Conservation (phyloP, 2,888 invertebrate genomes). For the Diadegma fenestrale region DNA sequence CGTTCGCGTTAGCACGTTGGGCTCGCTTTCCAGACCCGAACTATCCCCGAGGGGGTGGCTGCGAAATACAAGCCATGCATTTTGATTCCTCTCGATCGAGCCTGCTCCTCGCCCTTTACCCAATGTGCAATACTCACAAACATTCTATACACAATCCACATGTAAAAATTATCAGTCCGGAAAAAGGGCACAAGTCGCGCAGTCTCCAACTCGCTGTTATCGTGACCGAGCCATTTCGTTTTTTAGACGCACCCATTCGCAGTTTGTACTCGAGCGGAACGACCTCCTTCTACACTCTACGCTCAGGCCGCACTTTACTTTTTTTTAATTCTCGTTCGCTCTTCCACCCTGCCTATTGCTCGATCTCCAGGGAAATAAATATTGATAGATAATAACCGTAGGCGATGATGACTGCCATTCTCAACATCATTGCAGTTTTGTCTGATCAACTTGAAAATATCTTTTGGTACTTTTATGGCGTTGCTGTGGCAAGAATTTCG, state of each 20-base stretch:
- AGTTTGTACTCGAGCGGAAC: constrained; percentile 11
- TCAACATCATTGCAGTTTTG: constrained; percentile 48
- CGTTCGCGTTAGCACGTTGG: constrained; percentile 32
- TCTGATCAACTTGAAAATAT: neutral
- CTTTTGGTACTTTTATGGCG: neutral
- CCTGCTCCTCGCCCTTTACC: neutral
- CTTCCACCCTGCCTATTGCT: neutral
- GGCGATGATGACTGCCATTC: constrained; percentile 47
- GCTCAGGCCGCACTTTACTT: constrained; percentile 18
- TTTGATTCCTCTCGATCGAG: constrained; percentile 57
- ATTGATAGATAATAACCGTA: constrained; percentile 45
- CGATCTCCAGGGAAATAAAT: constrained; percentile 58
- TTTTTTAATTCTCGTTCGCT: neutral
- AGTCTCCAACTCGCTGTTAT: neutral
- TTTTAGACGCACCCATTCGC: neutral
- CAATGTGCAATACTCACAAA: neutral
- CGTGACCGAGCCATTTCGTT: neutral
- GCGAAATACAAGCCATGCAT: constrained; percentile 65
- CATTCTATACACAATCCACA: neutral
- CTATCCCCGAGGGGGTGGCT: constrained; percentile 36
- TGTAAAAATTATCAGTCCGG: neutral
- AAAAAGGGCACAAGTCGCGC: constrained; percentile 6
- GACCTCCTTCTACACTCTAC: constrained; percentile 36
- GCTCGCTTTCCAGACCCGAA: constrained; percentile 41
- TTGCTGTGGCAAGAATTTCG: neutral